Evolutionary conservation across 64 coral and sea anemone species (phyloP).

Genomic region (Orbicella faveolata): DNA sequence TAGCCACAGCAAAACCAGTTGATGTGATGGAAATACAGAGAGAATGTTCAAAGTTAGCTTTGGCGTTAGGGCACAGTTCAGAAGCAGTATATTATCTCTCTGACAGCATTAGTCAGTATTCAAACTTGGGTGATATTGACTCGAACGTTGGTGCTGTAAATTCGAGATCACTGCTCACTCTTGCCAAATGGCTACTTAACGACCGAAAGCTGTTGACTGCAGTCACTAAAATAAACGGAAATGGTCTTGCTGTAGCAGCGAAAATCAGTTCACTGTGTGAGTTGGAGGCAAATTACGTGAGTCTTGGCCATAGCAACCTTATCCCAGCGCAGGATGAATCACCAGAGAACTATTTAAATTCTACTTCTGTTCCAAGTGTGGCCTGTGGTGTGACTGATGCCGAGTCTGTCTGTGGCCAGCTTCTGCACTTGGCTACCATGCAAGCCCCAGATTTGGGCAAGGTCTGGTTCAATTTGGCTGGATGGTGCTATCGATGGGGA

Average conservation of each 20-base stretch:
- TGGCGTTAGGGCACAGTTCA: slow-evolving; percentile 64
- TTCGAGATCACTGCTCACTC: slow-evolving; percentile 77
- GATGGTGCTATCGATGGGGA: slow-evolving; percentile 96
- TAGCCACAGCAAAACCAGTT: slow-evolving; percentile 39
- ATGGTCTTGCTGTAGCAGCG: slow-evolving; percentile 54
- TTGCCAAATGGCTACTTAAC: slow-evolving; percentile 85
- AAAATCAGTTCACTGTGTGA: slow-evolving; percentile 86
- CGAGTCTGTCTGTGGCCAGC: slow-evolving; percentile 86
- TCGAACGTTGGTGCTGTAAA: slow-evolving; percentile 62
- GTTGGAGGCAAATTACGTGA: slow-evolving; percentile 70
- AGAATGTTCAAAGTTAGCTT: slow-evolving; percentile 88
- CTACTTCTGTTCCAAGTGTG: slow-evolving; percentile 57
- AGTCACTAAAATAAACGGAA: slow-evolving; percentile 71
- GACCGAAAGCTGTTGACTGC: slow-evolving; percentile 83
- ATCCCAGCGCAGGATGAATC: slow-evolving; percentile 16
- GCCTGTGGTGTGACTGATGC: slow-evolving; percentile 68
- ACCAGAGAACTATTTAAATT: slow-evolving; percentile 21
- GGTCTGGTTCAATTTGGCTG: slow-evolving; percentile 90
- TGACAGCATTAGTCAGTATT: slow-evolving; percentile 70
- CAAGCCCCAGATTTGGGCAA: slow-evolving; percentile 88
- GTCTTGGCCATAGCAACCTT: slow-evolving; percentile 73
- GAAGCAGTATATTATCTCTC: slow-evolving; percentile 80
- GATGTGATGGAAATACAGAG: slow-evolving; percentile 80
- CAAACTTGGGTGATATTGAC: slow-evolving; percentile 75
- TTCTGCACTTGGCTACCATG: slow-evolving; percentile 85